These are phyloP conservation scores for Xestia c-nigrum DNA, from an alignment of 2,888 invertebrate genomes.

Conservation along the genomic window DNA sequence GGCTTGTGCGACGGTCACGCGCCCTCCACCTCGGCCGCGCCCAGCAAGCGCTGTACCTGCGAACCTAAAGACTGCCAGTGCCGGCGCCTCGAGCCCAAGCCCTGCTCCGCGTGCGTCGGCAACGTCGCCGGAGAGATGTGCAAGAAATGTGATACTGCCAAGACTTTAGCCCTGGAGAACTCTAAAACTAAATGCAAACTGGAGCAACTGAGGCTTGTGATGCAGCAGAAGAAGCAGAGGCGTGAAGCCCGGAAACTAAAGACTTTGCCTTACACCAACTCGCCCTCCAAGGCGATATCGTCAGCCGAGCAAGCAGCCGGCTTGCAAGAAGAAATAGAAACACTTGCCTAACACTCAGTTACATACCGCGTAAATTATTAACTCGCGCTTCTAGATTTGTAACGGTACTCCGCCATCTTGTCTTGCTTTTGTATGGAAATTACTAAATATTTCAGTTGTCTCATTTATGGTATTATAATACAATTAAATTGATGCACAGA, in stretches of 20 bases:
- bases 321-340: conserved; percentile 93
- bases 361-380: conserved; percentile 63
- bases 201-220: conserved; percentile 96
- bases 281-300: conserved; percentile 94
- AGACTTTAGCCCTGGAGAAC: conserved; percentile 92
- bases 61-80: conserved; percentile 74
- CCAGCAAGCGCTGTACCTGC: conserved; percentile 68
- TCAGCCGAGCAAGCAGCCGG: conserved; percentile 95
- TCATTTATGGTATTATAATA: conserved; percentile 46
- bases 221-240: conserved; percentile 97
- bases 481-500: conserved; percentile 60
- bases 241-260: conserved; percentile 94
- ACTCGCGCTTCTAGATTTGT: conserved; percentile 67
- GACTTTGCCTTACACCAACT: conserved; percentile 91
- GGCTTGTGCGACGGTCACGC: conserved; percentile 84
- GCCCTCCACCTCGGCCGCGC: conserved; percentile 63
- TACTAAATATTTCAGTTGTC: conserved; percentile 60
- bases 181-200: conserved; percentile 96
- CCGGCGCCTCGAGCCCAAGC: conserved; percentile 70
- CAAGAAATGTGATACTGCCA: conserved; percentile 86
- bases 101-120: conserved; percentile 74
- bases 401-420: conserved; percentile 71
- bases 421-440: conserved; percentile 69
- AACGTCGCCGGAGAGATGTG: conserved; percentile 78
- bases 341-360: conserved; percentile 81